These are phyloP conservation scores for Automeris io DNA, from an alignment of 2,888 invertebrate species.

Conservation along the genomic window DNA sequence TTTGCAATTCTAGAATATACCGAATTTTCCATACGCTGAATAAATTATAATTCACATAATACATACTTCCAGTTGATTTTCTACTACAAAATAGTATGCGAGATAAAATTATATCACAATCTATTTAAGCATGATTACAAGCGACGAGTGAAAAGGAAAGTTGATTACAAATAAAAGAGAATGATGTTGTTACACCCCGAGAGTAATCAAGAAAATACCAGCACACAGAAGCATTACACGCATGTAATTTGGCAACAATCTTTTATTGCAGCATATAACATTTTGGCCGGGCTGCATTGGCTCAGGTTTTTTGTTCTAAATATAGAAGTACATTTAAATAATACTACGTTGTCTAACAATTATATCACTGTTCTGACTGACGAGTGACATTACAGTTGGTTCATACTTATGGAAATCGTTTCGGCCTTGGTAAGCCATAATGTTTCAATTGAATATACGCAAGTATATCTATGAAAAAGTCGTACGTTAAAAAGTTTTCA, in stretches of 20 bases:
- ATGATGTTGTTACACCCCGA: conserved; percentile 10
- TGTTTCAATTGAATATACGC: conserved; percentile 22
- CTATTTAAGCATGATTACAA: background rate
- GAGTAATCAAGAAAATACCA: conserved; percentile 3
- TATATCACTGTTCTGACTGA: conserved; percentile 30
- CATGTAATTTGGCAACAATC: conserved; percentile 19
- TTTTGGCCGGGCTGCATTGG: conserved; percentile 15
- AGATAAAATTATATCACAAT: background rate
- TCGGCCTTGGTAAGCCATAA: conserved; percentile 27
- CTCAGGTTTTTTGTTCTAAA: conserved; percentile 13
- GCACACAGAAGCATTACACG: conserved; percentile 6
- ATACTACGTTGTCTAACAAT: conserved; percentile 16
- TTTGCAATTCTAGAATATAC: too few relatives aligned
- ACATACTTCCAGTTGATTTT: background rate
- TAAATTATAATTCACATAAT: too few relatives aligned
- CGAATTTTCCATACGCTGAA: too few relatives aligned
- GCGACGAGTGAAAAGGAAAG: background rate
- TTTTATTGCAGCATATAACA: conserved; percentile 16
- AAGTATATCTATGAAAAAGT: background rate
- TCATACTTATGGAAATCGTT: conserved; percentile 34
- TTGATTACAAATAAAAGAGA: conserved; percentile 6
- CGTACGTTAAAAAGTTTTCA: too few relatives aligned
- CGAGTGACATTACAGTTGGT: conserved; percentile 26
- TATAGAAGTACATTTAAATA: conserved; percentile 13
- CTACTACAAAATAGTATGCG: background rate